phyloP scores from a whole-genome alignment of 2,888 invertebrate species.

The Dynastes grantii region DNA sequence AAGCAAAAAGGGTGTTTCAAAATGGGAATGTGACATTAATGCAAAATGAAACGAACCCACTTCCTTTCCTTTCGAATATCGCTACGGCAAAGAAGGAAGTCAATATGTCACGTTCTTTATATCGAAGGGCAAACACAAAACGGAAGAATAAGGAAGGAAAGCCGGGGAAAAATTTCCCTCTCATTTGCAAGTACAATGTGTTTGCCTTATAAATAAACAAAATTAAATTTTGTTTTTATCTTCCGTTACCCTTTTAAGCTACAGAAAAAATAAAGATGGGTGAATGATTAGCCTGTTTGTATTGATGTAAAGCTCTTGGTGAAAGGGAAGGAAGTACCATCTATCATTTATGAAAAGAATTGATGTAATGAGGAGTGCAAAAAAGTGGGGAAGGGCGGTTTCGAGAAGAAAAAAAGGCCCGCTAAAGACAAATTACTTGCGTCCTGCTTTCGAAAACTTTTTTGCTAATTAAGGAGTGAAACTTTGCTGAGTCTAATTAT shows the following conservation, averaged over 20 bases:
- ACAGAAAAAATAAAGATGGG: background rate
- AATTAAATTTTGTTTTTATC: constrained; percentile 9
- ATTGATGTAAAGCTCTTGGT: background rate
- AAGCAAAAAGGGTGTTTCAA: no score
- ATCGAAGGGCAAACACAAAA: constrained; percentile 8
- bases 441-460: constrained; percentile 1
- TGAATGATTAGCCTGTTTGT: background rate
- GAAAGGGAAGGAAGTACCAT: background rate
- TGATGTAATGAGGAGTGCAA: background rate
- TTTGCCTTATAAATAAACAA: constrained; percentile 18
- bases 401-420: background rate
- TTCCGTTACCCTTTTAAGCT: background rate
- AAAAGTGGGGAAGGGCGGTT: background rate
- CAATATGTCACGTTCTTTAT: constrained; percentile 36
- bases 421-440: constrained; percentile 12
- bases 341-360: background rate
- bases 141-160: constrained; percentile 20
- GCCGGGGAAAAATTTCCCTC: background rate
- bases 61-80: background rate
- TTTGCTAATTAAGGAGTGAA: background rate
- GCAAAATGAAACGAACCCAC: constrained; percentile 34
- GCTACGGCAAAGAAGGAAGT: constrained; percentile 20
- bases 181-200: constrained; percentile 32
- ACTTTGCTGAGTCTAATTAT: constrained; percentile 4
- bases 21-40: constrained; percentile 46